Base-by-base conservation (phyloP, 2,797 vertebrate species). In the Crax fasciolata region DNA sequence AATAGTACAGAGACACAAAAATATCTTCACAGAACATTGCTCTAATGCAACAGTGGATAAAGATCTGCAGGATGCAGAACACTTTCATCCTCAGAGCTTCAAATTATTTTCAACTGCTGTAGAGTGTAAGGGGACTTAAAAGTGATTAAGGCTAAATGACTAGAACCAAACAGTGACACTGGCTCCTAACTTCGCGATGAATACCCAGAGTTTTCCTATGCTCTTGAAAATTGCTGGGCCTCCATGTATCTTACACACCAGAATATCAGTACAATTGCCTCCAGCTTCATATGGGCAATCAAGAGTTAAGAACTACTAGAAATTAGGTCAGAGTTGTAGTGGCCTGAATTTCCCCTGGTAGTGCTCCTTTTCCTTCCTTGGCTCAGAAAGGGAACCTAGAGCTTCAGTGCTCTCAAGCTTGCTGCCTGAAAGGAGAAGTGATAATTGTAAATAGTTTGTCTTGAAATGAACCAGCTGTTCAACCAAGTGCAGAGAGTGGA, bases 401-500 rank as follows among this genome's bases (percentile, higher is more conserved):
- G 6, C 30, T 70, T 79, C 3, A 0, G 35, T 17, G n/a, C 11
- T 88, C 20, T 82, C 16, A 16, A 66, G 30, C 8, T 85, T 23
- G 63, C 24, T 1, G 4, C 15, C 44, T 2, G 0, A 23, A 67
- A 30, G 44, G 2, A 1, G 54, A 65, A 78, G 13, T 30, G 7
- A 39, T 58, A 74, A 10, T 8, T 30, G 24, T 57, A 84, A 54
- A 87, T 72, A 55, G 20, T 52, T 70, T 59, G 11, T 51, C 41
- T 59, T 43, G 51, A 84, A 86, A 17, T 27, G 3, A 44, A 66
- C 14, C 65, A 13, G 23, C n/a, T 72, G 8, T 30, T 89, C 21
- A n/a, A n/a, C 10, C 11, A 35, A 5, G 24, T 17, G 7, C 27
- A 35, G 65, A 59, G 19, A 62, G 3, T 5, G 16, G 3, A 77